Conservation (phyloP, 2,888 invertebrate species). For the Serrognathus titanus region DNA sequence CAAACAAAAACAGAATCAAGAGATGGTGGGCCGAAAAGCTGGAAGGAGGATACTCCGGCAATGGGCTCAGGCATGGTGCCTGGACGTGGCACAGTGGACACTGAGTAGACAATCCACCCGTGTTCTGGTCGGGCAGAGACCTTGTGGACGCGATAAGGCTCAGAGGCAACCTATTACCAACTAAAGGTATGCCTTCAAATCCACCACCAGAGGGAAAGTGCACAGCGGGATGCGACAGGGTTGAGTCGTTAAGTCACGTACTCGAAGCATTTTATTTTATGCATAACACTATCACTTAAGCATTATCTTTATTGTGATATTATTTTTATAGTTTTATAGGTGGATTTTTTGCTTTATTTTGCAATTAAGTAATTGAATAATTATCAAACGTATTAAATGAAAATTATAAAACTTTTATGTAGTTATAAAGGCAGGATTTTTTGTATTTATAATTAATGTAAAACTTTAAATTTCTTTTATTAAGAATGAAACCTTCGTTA, state of each 20-base stretch:
- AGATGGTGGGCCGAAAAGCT: constrained; percentile 8
- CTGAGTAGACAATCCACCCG: constrained; percentile 26
- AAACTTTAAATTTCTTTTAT: too few relatives aligned
- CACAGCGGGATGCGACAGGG: constrained; percentile 25
- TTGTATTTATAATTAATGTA: too few relatives aligned
- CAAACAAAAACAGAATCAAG: neutral
- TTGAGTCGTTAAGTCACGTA: constrained; percentile 28
- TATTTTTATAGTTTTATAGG: too few relatives aligned
- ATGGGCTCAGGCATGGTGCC: constrained; percentile 14
- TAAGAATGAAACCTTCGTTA: too few relatives aligned
- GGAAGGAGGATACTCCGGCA: constrained; percentile 8
- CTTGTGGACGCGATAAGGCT: constrained; percentile 31
- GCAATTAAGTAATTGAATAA: too few relatives aligned
- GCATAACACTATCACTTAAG: too few relatives aligned
- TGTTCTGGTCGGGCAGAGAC: constrained; percentile 28
- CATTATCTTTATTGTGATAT: too few relatives aligned
- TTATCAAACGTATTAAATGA: too few relatives aligned
- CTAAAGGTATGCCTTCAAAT: constrained; percentile 32
- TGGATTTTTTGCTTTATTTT: too few relatives aligned
- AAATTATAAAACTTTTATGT: too few relatives aligned
- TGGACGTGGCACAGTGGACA: neutral
- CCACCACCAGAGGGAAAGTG: constrained; percentile 26
- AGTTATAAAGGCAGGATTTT: too few relatives aligned
- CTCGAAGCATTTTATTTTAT: constrained; percentile 27
- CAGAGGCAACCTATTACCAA: constrained; percentile 30